A percentile compares a stretch with the other conserved stretches of the same genome.
These are phyloP conservation scores for Carassius auratus DNA, from an alignment of 2,113 vertebrate genomes.

Conservation along the genomic window DNA sequence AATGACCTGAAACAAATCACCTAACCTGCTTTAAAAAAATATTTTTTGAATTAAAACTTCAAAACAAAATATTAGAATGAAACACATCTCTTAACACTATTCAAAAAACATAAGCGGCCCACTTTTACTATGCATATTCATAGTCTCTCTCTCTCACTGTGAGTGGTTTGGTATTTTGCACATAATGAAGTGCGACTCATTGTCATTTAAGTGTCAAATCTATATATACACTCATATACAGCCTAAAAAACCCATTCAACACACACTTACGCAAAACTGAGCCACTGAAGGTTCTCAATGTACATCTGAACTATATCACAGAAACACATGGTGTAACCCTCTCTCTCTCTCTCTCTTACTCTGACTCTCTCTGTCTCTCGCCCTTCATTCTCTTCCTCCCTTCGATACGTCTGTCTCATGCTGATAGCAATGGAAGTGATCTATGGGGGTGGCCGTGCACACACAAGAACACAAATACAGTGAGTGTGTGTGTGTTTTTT, in stretches of 20 bases:
- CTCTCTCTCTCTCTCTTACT: neutral
- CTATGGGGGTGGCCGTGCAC: conserved; percentile 41
- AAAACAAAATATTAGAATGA: no score
- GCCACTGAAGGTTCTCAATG: conserved; percentile 11
- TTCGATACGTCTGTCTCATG: conserved; percentile 35
- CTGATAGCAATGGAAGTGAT: conserved; percentile 52
- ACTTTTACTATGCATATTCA: neutral
- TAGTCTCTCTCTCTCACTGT: neutral
- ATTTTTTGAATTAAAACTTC: no score
- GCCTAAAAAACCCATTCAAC: neutral
- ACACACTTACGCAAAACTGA: neutral
- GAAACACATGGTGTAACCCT: conserved; percentile 19
- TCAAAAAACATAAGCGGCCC: neutral
- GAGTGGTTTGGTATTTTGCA: neutral
- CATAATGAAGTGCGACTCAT: neutral
- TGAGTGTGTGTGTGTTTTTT: conserved; percentile 25
- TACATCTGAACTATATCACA: conserved; percentile 34
- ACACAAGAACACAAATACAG: neutral
- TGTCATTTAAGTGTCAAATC: neutral
- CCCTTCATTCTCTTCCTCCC: neutral
- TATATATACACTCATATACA: neutral
- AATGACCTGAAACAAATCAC: no score
- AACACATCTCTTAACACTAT: neutral
- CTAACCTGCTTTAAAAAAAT: no score
- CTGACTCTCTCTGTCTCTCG: neutral